A percentile compares a stretch with the other conserved stretches of the same genome.
Evolutionary conservation across 2,888 invertebrate species (phyloP).

Genomic region (Agrypnus murinus): DNA sequence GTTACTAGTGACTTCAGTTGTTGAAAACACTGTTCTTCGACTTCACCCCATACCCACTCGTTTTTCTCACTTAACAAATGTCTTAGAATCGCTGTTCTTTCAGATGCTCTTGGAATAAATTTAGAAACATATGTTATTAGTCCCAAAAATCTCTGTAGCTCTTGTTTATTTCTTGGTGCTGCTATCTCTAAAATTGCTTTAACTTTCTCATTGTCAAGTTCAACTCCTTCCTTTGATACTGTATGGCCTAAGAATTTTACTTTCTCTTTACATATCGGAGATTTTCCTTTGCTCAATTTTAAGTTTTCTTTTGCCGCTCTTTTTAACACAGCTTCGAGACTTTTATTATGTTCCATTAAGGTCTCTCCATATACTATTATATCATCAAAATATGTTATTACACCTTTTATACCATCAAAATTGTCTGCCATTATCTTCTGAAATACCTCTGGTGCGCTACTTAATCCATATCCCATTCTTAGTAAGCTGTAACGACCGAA

Average conservation of each 20-base stretch:
- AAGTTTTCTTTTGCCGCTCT: too few relatives aligned
- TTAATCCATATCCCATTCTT: too few relatives aligned
- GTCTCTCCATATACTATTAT: too few relatives aligned
- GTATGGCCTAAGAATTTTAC: neutral
- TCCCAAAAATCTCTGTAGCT: conserved; percentile 3
- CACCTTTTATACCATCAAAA: neutral
- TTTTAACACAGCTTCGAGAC: too few relatives aligned
- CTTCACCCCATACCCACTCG: neutral
- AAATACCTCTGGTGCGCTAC: too few relatives aligned
- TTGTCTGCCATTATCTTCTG: neutral
- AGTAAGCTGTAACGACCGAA: too few relatives aligned
- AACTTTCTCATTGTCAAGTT: too few relatives aligned
- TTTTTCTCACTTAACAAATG: neutral
- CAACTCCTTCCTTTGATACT: too few relatives aligned
- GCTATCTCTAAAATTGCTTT: too few relatives aligned
- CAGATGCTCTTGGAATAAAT: neutral
- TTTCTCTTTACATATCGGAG: neutral
- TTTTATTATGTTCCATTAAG: neutral
- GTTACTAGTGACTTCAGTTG: neutral
- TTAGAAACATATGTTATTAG: neutral
- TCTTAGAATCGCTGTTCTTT: neutral
- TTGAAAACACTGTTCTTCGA: neutral
- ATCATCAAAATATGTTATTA: neutral
- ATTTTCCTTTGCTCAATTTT: neutral
- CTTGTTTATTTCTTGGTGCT: neutral